phyloP scores from a whole-genome alignment of 2,113 vertebrate species.

The Pluvianellus socialis region DNA sequence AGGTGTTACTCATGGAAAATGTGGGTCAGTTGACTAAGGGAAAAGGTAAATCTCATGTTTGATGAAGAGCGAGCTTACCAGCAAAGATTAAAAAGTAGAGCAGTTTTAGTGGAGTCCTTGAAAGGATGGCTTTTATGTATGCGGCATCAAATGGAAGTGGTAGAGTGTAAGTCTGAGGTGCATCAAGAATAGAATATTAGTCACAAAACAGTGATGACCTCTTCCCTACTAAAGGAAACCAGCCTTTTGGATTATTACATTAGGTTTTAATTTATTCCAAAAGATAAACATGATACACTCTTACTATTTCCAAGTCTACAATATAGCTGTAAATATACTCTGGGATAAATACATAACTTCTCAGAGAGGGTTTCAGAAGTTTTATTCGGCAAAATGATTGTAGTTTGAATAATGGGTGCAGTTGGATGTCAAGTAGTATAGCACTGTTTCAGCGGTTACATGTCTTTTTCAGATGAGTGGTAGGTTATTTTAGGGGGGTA shows the following conservation, averaged over 20 bases:
- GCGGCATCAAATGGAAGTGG: not conserved
- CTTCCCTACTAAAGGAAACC: not conserved
- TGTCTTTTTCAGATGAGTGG: not conserved
- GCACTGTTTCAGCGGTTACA: not conserved
- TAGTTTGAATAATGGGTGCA: not conserved
- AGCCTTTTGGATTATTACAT: not conserved
- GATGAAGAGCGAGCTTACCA: not conserved
- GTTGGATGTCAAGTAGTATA: not conserved
- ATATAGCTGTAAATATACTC: not conserved
- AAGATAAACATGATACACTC: not conserved
- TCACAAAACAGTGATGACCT: not conserved
- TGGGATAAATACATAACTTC: not conserved
- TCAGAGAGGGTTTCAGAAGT: not conserved
- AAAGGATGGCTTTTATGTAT: not conserved
- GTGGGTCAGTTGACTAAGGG: not conserved
- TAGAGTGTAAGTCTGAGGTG: not conserved
- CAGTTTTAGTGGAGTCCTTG: not conserved
- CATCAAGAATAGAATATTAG: not conserved
- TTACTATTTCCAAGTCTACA: not conserved
- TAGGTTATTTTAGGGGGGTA: not conserved
- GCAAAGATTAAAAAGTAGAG: not conserved
- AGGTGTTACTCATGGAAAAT: not conserved
- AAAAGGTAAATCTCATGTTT: not conserved
- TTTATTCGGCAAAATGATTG: not conserved
- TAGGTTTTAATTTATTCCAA: not conserved